Evolutionary conservation across 1,140 invertebrate species (phyloP), one percentile per base, ranked within the genome.

Genomic region (Alviniconcha marisindica): DNA sequence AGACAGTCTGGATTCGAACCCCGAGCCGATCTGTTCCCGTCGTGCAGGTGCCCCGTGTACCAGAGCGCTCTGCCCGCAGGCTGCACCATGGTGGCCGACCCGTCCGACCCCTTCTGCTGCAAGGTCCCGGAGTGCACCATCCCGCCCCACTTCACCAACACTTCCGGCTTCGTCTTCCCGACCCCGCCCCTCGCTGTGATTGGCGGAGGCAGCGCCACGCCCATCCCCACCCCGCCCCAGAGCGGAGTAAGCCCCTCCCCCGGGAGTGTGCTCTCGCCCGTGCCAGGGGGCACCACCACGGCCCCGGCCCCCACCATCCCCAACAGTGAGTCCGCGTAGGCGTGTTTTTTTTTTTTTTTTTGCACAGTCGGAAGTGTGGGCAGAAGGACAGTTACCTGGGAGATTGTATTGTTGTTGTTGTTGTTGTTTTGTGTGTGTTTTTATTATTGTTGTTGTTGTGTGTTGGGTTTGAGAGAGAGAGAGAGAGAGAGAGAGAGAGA

Each of bases 61-160:
- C 33, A 84, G 21, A 10, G 12, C 12, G 84, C 86, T 42, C 63
- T 90, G 5, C 89, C 89, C 14, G 33, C 76, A 2, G 77, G 86
- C 73, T 90, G 89, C 66, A 71, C 51, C 18, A 28, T 89, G 84
- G 56, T 84, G n/a, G 80, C 78, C 24, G 89, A 89, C 81, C 88
- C 89, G 21, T 71, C 42, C 3, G 88, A 89, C 54, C 82, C 79
- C 15, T 89, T 88, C 54, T 90, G 89, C 83, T 85, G 84, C 54
- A 83, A 89, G 85, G 85, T 82, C 73, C 84, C 84, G 12, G n/a
- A 76, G 18, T 90, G 89, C 83, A 77, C 86, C 83, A 84, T 88
- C 81, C 44, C 71, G 2, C 60, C 80, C 3, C 63, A 40, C 15
- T 44, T 60, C 56, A 33, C 38, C 63, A 69, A 83, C 56, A 38